Evolutionary conservation across 2,797 vertebrate genomes (phyloP), one percentile per base, ranked within the genome.

Genomic region (Mus minutoides): DNA sequence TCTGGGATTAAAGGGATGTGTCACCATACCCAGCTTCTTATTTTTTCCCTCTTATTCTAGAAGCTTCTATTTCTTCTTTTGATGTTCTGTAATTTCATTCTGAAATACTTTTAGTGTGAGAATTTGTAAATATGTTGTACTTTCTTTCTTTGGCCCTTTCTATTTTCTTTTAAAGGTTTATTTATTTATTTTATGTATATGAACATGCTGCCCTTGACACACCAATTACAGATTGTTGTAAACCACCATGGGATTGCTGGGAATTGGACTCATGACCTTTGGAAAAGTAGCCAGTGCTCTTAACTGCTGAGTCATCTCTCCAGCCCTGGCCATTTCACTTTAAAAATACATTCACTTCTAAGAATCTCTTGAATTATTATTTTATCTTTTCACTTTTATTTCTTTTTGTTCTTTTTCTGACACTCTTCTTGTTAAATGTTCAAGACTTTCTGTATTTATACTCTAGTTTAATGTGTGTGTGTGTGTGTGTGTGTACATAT

Each of bases 281-380:
- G 58, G 58, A 26, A 60, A 60, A 60, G 22, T 9, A 60, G 24
- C 8, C 58, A 60, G 58, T 10, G 58, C 22, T 60, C 58, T 60
- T 60, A 60, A 60, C 24, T 24, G 22, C 22, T 60, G 58, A 26
- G 24, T 3, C 58, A 60, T 60, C 22, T 60, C 58, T 60, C 22
- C 24, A 26, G 58, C 22, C 58, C 58, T 60, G 58, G 9, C 22
- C 58, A 60, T 60, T 26, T 95, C 31, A 94, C 83, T 89, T 58
- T 88, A 96, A 54, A 95, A 92, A 94, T 58, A 67, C 17, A 94
- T 83, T 85, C 3, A 75, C 82, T 95, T 94, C 40, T 80, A 22
- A 29, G 69, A 92, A 67, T 84, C 82, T 90, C 54, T 90, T 49
- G 9, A 89, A 82, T 84, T 75, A 22, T 22, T 56, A 92, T 56